Conservation (phyloP, 2,797 vertebrate species). For the Pachyuromys duprasi region DNA sequence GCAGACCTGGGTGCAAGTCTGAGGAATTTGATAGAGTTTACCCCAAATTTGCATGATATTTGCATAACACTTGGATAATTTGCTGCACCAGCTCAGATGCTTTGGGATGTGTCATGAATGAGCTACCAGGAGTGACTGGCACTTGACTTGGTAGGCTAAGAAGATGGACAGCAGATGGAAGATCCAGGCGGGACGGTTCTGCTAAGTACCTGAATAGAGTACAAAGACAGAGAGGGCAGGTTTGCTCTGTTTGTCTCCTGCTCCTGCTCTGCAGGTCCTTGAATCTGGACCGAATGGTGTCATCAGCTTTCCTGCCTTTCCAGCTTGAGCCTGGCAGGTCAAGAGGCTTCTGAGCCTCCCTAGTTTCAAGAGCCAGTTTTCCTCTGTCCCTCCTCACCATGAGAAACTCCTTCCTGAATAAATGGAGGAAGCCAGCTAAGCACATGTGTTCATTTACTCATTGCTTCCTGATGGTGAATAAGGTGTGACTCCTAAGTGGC, state of each 20-base stretch:
- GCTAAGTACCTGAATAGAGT: background rate
- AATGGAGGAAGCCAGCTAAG: background rate
- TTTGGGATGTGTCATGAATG: background rate
- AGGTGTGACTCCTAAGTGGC: background rate
- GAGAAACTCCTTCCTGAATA: background rate
- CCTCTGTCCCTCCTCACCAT: background rate
- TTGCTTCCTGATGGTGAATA: background rate
- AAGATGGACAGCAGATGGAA: background rate
- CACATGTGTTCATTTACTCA: background rate
- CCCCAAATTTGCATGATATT: background rate
- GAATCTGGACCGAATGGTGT: background rate
- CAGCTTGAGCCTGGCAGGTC: background rate
- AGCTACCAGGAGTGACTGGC: background rate
- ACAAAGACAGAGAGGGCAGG: too few relatives aligned
- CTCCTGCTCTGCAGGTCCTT: background rate
- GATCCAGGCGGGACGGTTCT: too few relatives aligned
- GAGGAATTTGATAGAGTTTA: conserved; percentile 3
- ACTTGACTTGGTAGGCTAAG: background rate
- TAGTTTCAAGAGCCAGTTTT: background rate
- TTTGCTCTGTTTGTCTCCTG: background rate
- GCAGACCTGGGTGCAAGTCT: background rate
- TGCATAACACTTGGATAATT: background rate
- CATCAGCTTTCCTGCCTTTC: background rate
- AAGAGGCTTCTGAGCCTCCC: background rate
- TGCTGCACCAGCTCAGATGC: background rate